Evolutionary conservation across 2,797 vertebrate genomes (phyloP).

Genomic region (Stomatorhinus walkeri): DNA sequence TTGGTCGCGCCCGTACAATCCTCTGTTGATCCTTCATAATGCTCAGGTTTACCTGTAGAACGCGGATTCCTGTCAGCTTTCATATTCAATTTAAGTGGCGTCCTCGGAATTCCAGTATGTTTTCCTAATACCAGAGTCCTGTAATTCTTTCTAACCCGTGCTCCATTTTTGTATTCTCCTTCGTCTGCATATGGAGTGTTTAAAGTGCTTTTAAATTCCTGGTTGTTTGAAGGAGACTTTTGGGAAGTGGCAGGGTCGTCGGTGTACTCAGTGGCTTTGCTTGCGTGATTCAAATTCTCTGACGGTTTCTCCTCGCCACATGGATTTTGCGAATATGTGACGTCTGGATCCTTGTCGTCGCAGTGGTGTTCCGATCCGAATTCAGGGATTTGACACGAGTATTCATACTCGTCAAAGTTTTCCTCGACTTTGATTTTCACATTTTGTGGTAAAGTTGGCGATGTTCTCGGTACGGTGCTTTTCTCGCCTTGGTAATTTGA

Average conservation of each 20-base stretch:
- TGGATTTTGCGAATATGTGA: slow-evolving; percentile 51
- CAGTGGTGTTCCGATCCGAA: slow-evolving; percentile 55
- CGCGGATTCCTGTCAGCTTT: slow-evolving; percentile 75
- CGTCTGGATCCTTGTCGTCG: slow-evolving; percentile 71
- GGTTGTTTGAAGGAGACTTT: slow-evolving; percentile 64
- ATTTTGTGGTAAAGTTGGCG: slow-evolving; percentile 69
- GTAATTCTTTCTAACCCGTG: slow-evolving; percentile 78
- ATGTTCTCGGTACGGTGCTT: slow-evolving; percentile 40
- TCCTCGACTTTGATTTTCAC: slow-evolving; percentile 94
- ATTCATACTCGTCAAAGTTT: slow-evolving; percentile 80
- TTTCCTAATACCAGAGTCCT: slow-evolving; percentile 75
- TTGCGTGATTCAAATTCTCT: slow-evolving; percentile 59
- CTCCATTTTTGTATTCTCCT: slow-evolving; percentile 77
- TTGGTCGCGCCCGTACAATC: slow-evolving; percentile 78
- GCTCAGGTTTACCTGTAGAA: slow-evolving; percentile 69
- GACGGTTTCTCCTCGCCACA: slow-evolving; percentile 51
- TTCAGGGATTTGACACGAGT: slow-evolving; percentile 57
- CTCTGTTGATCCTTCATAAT: slow-evolving; percentile 73
- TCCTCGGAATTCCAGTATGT: slow-evolving; percentile 67
- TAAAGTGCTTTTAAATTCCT: slow-evolving; percentile 81
- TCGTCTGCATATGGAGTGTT: slow-evolving; percentile 71
- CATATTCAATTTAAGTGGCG: slow-evolving; percentile 75
- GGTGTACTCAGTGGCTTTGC: slow-evolving; percentile 53
- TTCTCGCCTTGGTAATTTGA: slow-evolving; percentile 42
- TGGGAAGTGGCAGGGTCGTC: slow-evolving; percentile 57